Percentiles rank a stretch among this genome's conserved stretches.
Evolutionary conservation across 2,888 invertebrate genomes (phyloP).

Genomic region (Oscheius sp.): DNA sequence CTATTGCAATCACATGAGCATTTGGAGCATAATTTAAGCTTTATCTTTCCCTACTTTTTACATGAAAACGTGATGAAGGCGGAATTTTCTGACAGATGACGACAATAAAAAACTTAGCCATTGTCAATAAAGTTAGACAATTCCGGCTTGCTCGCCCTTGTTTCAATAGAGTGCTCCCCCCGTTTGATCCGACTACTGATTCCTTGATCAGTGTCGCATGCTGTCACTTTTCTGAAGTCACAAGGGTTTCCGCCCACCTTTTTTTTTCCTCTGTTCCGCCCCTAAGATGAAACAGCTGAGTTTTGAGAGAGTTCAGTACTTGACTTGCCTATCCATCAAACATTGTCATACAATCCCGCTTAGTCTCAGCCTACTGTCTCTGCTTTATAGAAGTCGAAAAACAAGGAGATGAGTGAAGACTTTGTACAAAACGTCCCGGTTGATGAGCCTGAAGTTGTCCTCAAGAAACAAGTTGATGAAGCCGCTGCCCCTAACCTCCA

Average conservation of each 20-base stretch:
- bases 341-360: background rate
- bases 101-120: conserved; percentile 12
- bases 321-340: conserved; percentile 7
- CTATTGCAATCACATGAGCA: background rate
- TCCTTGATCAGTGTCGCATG: conserved; percentile 28
- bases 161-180: conserved; percentile 21
- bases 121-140: conserved; percentile 19
- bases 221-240: conserved; percentile 20
- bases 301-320: conserved; percentile 3
- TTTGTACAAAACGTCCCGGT: background rate
- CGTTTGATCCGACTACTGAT: conserved; percentile 30
- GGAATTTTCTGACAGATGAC: conserved; percentile 13
- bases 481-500: conserved; percentile 3
- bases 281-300: conserved; percentile 25
- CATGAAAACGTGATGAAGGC: conserved; percentile 9
- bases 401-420: conserved; percentile 25
- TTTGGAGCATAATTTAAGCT: conserved; percentile 2
- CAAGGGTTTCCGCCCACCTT: conserved; percentile 25
- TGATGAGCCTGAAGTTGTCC: conserved; percentile 19
- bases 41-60: conserved; percentile 1
- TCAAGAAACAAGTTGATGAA: background rate
- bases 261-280: conserved; percentile 24
- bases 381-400: conserved; percentile 18
- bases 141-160: conserved; percentile 19
- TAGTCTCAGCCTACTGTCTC: background rate